Evolutionary conservation across 2,113 vertebrate genomes (phyloP), one percentile per base, ranked within the genome.

Genomic region (Verasper variegatus): DNA sequence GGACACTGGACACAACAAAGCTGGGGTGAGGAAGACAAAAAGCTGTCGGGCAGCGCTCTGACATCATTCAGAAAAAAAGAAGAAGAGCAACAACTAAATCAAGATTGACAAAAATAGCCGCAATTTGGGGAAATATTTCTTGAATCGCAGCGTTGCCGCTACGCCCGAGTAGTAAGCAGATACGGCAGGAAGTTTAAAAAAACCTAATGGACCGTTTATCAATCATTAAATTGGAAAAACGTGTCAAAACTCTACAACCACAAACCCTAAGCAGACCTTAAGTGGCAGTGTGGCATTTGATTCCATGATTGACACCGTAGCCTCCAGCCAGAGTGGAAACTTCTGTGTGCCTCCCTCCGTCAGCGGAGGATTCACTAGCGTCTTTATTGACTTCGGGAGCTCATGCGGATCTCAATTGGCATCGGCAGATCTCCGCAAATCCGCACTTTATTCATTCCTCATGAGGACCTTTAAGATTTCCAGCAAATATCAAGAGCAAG

Each of bases 391-490:
- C 47, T 15, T 21, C 27, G 71, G 71, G 17, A 68, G 72, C 70
- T 91, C 83, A 70, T 45, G 74, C 61, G 3, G 59, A 80, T 87
- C 76, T 81, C 49, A 68, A 31, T 54, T 62, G 82, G 68, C 78
- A 84, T 63, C 37, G 45, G 65, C 80, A 72, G 75, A 85, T 78
- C 84, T 74, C 55, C 52, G 55, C 76, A 78, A 84, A 82, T 80
- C 78, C 82, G 62, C 75, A 74, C 66, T 85, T 86, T 76, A 86
- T 90, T 87, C 69, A 24, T 77, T 89, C 76, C 78, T 78, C 66
- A 70, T 56, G 76, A 80, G 81, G 93, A 92, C 90, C 92, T 93
- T 94, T 86, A 84, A 31, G 49, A 84, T 88, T 80, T 75, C 42
- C 27, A 61, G 75, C 71, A 73, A 83, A 81, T 52, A 73, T 79